Evolutionary conservation across 2,888 invertebrate species (phyloP).

Genomic region (Drosophila diplacantha): DNA sequence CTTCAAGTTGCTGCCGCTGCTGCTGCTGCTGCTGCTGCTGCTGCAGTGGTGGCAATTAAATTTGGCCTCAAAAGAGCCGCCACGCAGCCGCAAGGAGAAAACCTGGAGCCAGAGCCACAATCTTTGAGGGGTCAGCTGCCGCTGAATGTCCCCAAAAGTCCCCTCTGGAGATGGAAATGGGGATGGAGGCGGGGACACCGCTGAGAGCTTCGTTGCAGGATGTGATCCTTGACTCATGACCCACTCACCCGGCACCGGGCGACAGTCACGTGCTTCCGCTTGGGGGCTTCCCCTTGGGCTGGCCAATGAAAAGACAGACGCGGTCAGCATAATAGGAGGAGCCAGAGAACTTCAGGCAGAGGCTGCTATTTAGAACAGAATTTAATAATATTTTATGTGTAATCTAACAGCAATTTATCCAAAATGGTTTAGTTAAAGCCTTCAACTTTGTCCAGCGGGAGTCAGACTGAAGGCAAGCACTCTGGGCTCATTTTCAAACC

Average conservation of each 20-base stretch:
- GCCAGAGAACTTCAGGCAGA: too few relatives aligned
- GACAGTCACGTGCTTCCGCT: conserved; percentile 5
- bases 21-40: conserved; percentile 5
- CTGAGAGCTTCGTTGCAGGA: conserved; percentile 7
- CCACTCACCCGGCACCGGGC: background rate
- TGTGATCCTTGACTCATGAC: background rate
- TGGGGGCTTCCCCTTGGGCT: background rate
- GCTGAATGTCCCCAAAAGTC: conserved; percentile 18
- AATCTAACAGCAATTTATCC: background rate
- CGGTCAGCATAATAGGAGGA: background rate
- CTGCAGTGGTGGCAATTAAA: conserved; percentile 62
- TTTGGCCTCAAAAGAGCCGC: conserved; percentile 63
- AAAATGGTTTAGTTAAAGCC: background rate
- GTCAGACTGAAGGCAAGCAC: too few relatives aligned
- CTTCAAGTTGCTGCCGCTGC: conserved; percentile 36
- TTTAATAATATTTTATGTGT: background rate
- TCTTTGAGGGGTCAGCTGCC: conserved; percentile 41
- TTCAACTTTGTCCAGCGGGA: too few relatives aligned
- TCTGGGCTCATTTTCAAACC: too few relatives aligned
- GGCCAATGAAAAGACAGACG: background rate
- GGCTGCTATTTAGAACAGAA: background rate
- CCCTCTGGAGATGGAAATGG: conserved; percentile 23
- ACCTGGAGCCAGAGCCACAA: conserved; percentile 18
- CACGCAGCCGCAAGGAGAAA: conserved; percentile 22
- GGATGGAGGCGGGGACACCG: too few relatives aligned